Base-by-base conservation (phyloP, 2,888 invertebrate genomes). In the Desoria tigrina region DNA sequence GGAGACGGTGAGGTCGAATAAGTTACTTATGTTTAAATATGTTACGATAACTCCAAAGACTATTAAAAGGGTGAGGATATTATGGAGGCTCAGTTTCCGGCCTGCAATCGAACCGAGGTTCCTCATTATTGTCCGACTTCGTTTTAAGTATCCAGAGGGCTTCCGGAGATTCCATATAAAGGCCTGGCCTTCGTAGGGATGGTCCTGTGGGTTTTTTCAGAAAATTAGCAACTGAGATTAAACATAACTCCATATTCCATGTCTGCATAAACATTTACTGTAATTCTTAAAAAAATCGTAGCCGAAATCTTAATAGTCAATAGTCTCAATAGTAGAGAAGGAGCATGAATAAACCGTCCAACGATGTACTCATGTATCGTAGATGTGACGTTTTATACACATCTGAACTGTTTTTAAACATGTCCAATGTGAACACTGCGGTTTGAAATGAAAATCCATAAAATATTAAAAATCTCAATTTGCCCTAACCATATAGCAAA, bases 11-110 rank as follows among this genome's bases (percentile, higher is more conserved):
- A 39, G 28, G 21, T 49, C 45, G 42, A 37, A 37, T 11, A 63
- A 50, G 6, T 32, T 61, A 7, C 24, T 27, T 1, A 66, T 63
- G 39, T 66, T 66, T n/a, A 69, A 26, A 28, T 59, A 69, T 2
- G 64, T 66, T 26, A 69, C 23, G 4, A 69, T 49, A 4, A 61
- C 62, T 32, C 61, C 66, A 11, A 69, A 24, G 9, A 66, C 16
- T 2, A 66, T 50, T 26, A 66, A 39, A 16, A 61, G 49, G 1
- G 63, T 18, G 2, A 69, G 51, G 6, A 64, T 28, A n/a, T 65
- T 69, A 26, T 55, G 64, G 2, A 63, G 64, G 42, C 50, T 69
- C 64, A 66, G 61, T 2, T 59, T 59, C n/a, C 67, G 49, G 27
- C 63, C 57, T 21, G 60, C 54, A 6, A 56, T 21, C 24, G 60